phyloP scores from a whole-genome alignment of 30 jellyfish, hydroid and myxozoan species.

The Aurelia coerulea region DNA sequence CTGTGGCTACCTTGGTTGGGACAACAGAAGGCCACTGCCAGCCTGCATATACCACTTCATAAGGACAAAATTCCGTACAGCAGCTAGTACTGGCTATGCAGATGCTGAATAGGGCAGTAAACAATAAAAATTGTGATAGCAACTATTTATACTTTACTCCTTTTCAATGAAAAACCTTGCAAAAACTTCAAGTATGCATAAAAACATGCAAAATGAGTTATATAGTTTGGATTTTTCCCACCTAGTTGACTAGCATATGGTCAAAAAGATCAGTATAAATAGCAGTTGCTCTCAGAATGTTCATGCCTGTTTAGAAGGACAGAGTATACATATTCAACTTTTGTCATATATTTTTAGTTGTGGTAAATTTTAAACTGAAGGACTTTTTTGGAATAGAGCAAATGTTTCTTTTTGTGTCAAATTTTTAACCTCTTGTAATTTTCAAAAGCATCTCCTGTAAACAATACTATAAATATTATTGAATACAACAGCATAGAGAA shows the following conservation, averaged over 20 bases:
- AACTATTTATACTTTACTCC: not conserved
- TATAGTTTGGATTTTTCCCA: not conserved
- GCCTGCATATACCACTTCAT: slow-evolving; percentile 49
- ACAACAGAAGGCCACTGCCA: slow-evolving; percentile 4
- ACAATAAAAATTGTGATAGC: not conserved
- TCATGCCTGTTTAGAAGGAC: not conserved
- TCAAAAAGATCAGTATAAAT: slow-evolving; percentile 8
- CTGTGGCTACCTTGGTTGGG: too few relatives aligned
- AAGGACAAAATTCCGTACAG: slow-evolving; percentile 4
- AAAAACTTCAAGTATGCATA: slow-evolving; percentile 1
- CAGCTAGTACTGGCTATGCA: slow-evolving; percentile 7
- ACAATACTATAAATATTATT: too few relatives aligned
- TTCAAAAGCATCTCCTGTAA: too few relatives aligned
- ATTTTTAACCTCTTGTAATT: too few relatives aligned
- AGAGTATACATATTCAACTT: too few relatives aligned
- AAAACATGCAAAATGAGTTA: slow-evolving; percentile 5
- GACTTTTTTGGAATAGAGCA: too few relatives aligned
- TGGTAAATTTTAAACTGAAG: too few relatives aligned
- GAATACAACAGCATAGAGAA: not conserved
- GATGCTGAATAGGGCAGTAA: slow-evolving; percentile 1
- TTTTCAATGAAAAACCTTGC: not conserved
- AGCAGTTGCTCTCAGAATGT: slow-evolving; percentile 18
- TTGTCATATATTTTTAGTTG: too few relatives aligned
- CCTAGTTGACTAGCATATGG: not conserved
- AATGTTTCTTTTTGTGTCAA: too few relatives aligned